phyloP scores from a whole-genome alignment of 2,888 invertebrate genomes.

The Abrostola tripartita region DNA sequence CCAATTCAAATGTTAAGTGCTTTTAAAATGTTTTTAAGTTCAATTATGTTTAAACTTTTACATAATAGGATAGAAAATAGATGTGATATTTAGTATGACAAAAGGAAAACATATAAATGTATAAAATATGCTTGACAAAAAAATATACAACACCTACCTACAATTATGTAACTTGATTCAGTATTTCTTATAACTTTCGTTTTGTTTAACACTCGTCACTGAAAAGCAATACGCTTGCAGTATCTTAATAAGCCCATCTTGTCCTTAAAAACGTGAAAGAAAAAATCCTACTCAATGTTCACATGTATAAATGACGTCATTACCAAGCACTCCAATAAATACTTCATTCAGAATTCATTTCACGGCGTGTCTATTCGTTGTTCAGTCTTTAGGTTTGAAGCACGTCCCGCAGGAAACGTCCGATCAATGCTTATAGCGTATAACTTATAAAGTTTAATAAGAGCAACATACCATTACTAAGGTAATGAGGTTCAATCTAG shows the following conservation, averaged over 20 bases:
- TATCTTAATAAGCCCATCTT: no score
- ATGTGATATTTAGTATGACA: no score
- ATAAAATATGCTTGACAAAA: no score
- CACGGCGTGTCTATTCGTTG: conserved; percentile 13
- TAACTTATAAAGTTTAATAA: conserved; percentile 54
- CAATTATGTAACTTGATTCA: conserved; percentile 7
- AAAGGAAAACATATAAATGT: no score
- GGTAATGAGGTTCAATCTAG: conserved; percentile 45
- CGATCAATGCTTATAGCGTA: conserved; percentile 49
- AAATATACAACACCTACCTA: no score
- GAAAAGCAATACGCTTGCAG: no score
- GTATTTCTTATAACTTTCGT: background rate
- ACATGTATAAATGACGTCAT: background rate
- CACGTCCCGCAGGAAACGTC: conserved; percentile 45
- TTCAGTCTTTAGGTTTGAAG: conserved; percentile 10
- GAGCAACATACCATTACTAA: conserved; percentile 32
- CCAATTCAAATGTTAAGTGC: conserved; percentile 8
- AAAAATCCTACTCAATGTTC: no score
- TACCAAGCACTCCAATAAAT: background rate
- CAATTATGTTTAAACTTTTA: no score
- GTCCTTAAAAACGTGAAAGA: no score
- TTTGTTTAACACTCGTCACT: no score
- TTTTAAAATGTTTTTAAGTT: background rate
- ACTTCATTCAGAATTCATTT: background rate
- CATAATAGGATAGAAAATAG: no score